Conservation (phyloP, 2,113 vertebrate genomes). For the Apodemus speciosus region DNA sequence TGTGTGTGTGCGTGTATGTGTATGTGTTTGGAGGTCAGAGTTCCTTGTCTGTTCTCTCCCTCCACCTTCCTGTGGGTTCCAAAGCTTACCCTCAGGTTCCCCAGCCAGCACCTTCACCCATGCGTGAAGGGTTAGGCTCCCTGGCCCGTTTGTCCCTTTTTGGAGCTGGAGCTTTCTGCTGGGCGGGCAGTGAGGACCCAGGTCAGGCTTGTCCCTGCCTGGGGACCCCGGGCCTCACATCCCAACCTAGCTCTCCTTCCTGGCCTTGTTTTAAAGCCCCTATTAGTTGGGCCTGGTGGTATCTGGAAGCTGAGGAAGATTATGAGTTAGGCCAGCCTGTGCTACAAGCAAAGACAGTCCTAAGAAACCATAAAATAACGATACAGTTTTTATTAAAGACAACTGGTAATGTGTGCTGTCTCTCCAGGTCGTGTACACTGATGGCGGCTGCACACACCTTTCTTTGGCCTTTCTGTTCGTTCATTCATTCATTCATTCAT, state of each 20-base stretch:
- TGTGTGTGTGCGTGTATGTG: neutral
- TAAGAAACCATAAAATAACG: neutral
- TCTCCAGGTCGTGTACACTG: neutral
- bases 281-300: neutral
- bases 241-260: neutral
- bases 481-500: neutral
- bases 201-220: neutral
- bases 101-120: no score
- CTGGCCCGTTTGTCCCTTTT: no score
- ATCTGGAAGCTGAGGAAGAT: neutral
- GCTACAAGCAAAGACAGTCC: neutral
- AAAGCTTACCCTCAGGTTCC: neutral
- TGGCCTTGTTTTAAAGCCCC: neutral
- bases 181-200: neutral
- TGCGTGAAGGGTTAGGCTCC: no score
- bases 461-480: neutral
- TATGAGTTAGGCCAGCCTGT: neutral
- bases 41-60: neutral
- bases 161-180: neutral
- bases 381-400: neutral
- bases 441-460: rapidly evolving
- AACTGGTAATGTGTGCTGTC: neutral
- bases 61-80: neutral
- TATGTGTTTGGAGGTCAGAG: neutral
- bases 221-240: neutral